Evolutionary conservation across 1,140 invertebrate genomes (phyloP).

Genomic region (roundworm (Caenorhabditis elegans)): DNA sequence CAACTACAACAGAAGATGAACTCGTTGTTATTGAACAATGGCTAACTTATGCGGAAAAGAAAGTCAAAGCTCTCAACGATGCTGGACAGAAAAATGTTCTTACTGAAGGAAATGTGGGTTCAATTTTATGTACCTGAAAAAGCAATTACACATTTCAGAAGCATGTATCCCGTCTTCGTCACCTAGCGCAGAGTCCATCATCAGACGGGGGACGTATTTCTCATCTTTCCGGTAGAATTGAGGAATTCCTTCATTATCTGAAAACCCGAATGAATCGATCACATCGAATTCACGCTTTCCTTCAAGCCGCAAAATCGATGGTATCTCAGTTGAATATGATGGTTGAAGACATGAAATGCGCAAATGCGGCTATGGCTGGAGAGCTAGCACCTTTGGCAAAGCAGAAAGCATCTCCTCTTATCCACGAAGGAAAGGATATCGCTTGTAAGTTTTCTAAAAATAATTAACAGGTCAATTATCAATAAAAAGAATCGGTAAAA

Average conservation of each 20-base stretch:
- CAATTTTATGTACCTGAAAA: not conserved
- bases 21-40: slow-evolving; percentile 38
- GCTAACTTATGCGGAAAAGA: slow-evolving; percentile 36
- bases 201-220: slow-evolving; percentile 10
- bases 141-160: not conserved
- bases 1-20: not conserved
- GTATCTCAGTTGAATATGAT: slow-evolving; percentile 60
- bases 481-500: no score
- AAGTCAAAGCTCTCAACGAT: slow-evolving; percentile 37
- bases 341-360: slow-evolving; percentile 51
- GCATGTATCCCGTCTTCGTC: slow-evolving; percentile 7
- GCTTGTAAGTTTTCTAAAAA: slow-evolving; percentile 6
- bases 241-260: slow-evolving; percentile 47
- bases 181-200: not conserved
- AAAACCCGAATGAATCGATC: slow-evolving; percentile 40
- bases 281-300: slow-evolving; percentile 49
- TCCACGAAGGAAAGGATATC: slow-evolving; percentile 60
- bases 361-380: slow-evolving; percentile 60
- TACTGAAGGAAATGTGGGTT: slow-evolving; percentile 46
- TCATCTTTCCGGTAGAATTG: slow-evolving; percentile 36
- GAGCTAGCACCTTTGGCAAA: slow-evolving; percentile 59
- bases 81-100: slow-evolving; percentile 33
- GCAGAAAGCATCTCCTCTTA: slow-evolving; percentile 54
- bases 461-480: no score
- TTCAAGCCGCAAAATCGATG: slow-evolving; percentile 56